Conservation (phyloP, 2,888 invertebrate genomes). For the Epinotia demarniana region DNA sequence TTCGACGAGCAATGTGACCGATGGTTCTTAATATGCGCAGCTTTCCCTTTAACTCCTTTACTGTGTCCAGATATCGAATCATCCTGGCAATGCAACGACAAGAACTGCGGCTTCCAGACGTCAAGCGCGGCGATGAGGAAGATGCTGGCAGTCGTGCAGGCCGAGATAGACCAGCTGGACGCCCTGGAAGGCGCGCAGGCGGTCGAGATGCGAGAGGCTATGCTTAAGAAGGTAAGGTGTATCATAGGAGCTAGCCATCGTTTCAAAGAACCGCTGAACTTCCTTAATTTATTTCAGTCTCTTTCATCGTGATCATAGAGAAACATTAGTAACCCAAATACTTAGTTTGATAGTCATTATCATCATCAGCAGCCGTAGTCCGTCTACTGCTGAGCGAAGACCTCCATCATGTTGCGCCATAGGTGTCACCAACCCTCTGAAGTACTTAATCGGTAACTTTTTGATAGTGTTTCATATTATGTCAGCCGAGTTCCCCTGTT, state of each 20-base stretch:
- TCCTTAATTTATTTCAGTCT: not conserved
- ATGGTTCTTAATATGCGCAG: too few relatives aligned
- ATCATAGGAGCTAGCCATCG: not conserved
- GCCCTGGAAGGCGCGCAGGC: slow-evolving; percentile 83
- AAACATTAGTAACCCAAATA: too few relatives aligned
- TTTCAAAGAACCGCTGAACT: not conserved
- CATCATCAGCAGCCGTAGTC: too few relatives aligned
- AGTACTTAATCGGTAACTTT: not conserved
- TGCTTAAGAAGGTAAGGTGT: slow-evolving; percentile 77
- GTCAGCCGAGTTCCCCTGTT: too few relatives aligned
- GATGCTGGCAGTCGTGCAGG: slow-evolving; percentile 86
- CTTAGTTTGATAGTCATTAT: too few relatives aligned
- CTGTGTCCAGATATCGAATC: slow-evolving; percentile 81
- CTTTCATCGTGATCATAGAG: not conserved
- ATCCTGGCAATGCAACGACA: slow-evolving; percentile 86
- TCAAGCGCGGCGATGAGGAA: slow-evolving; percentile 85
- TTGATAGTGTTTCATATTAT: not conserved
- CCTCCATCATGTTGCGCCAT: too few relatives aligned
- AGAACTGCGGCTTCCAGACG: slow-evolving; percentile 87
- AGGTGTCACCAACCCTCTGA: too few relatives aligned
- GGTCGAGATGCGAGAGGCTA: slow-evolving; percentile 87
- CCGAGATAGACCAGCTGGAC: slow-evolving; percentile 87
- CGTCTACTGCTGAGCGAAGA: too few relatives aligned
- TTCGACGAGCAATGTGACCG: too few relatives aligned
- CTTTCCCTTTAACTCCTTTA: not conserved